Conservation (phyloP, 1,140 invertebrate species). For the Chironomus tepperi region DNA sequence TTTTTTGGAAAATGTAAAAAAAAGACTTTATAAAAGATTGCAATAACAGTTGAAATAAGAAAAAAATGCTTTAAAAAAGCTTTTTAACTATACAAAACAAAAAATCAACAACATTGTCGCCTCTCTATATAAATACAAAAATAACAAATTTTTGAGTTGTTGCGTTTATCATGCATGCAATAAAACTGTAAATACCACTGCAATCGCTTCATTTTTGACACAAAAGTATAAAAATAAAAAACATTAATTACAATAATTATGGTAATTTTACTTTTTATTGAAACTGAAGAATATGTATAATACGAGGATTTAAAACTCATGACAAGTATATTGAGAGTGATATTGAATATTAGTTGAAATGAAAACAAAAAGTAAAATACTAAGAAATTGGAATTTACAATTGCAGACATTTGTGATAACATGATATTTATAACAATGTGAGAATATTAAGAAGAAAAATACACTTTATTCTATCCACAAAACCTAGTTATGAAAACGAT, state of each 20-base stretch:
- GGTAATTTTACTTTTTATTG: too few species aligned
- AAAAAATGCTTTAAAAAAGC: neutral
- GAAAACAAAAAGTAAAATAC: neutral
- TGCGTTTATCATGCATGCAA: neutral
- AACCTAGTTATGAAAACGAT: neutral
- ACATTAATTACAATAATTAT: too few species aligned
- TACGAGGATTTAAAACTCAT: too few species aligned
- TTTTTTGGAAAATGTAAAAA: too few species aligned
- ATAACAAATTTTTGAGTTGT: neutral
- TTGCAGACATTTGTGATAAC: slow-evolving; percentile 17
- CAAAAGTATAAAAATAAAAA: too few species aligned
- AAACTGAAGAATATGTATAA: neutral
- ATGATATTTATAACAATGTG: neutral
- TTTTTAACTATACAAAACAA: neutral
- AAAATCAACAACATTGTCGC: neutral
- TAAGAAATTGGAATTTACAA: slow-evolving; percentile 4
- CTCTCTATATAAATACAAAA: too few species aligned
- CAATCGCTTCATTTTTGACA: neutral
- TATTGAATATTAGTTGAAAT: neutral
- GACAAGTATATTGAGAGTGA: too few species aligned
- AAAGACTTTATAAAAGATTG: neutral
- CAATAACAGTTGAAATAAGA: too few species aligned
- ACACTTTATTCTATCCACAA: neutral
- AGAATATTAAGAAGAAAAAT: neutral
- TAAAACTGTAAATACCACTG: neutral